Percentiles rank a stretch among this genome's conserved stretches.
phyloP scores from a whole-genome alignment of 2,888 invertebrate species.

The Oscheius myriophilus region DNA sequence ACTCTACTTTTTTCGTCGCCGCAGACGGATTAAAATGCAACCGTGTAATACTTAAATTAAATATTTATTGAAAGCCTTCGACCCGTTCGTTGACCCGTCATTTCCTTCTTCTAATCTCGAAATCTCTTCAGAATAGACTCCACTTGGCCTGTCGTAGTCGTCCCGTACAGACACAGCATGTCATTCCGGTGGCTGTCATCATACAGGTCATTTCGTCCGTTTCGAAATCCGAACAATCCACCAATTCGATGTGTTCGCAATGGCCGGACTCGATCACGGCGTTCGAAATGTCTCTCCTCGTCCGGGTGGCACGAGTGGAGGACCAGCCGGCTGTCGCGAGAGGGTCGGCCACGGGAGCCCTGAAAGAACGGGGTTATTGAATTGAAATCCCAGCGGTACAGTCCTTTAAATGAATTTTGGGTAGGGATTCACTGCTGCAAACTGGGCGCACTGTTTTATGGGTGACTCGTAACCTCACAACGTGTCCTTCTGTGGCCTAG shows the following conservation, averaged over 20 bases:
- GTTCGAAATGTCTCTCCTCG: conserved; percentile 30
- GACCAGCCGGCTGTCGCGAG: conserved; percentile 7
- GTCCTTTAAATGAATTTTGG: too few relatives aligned
- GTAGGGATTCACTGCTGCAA: too few relatives aligned
- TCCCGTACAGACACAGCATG: conserved; percentile 67
- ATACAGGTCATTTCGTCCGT: conserved; percentile 68
- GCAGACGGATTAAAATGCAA: too few relatives aligned
- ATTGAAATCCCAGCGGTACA: too few relatives aligned
- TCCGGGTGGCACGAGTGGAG: conserved; percentile 7
- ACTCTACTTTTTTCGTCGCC: too few relatives aligned
- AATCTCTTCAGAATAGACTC: conserved; percentile 35
- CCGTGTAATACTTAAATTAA: too few relatives aligned
- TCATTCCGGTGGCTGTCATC: conserved; percentile 70
- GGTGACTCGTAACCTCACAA: too few relatives aligned
- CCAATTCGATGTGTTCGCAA: conserved; percentile 68
- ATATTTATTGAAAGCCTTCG: too few relatives aligned
- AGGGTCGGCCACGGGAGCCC: conserved; percentile 27
- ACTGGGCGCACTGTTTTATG: too few relatives aligned
- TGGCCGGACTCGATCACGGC: conserved; percentile 52
- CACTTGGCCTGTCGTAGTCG: conserved; percentile 47
- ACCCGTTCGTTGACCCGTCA: too few relatives aligned
- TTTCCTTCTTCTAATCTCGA: too few relatives aligned
- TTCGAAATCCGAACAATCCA: conserved; percentile 67
- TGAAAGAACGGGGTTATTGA: neutral
- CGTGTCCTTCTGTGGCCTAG: too few relatives aligned